Base-by-base conservation (phyloP, 2,888 invertebrate genomes). In the Pycnomerus fuliginosus region DNA sequence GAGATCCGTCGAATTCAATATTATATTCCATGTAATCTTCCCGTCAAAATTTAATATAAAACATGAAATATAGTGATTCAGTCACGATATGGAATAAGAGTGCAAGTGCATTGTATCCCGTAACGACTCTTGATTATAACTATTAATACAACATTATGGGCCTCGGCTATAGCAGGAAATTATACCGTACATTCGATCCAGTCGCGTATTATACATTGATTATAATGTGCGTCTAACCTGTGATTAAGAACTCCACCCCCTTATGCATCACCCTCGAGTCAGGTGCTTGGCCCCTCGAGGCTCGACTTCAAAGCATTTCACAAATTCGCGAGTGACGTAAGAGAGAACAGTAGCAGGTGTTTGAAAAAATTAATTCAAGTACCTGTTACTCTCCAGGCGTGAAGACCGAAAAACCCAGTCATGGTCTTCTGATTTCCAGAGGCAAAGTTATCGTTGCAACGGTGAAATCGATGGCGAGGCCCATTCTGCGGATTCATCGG, bases 91-190 rank as follows among this genome's bases (percentile, higher is more conserved):
- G 20, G 5, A 20, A 5, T 8, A 20, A 20, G 20, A 8, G 5
- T 7, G 5, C 17, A 35, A 42, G 35, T 32, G 42, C 35, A 35
- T 35, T 30, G 42, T 42, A 12, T 50, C 47, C 37, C 25, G 40
- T 51, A 53, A 47, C 56, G 50, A 50, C 50, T 30, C 50, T 53
- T 53, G 50, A 56, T 56, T 52, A 56, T 56, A 56, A 53, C 50
- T 49, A 56, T 56, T 55, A 55, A 55, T 52, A 36, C 40, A 43
- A 55, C 53, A 56, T 56, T 56, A 56, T 54, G 55, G 20, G 50
- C 41, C 48, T 47, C 48, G 48, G 45, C 40, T 28, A 51, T 31
- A 52, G 33, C 38, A 50, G 40, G 48, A 56, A 56, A 56, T 55
- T 56, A 53, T 51, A 40, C 52, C 46, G 52, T 50, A 10, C 12